Conservation (phyloP, 2,113 vertebrate species). For the Forbesichthys agassizii region DNA sequence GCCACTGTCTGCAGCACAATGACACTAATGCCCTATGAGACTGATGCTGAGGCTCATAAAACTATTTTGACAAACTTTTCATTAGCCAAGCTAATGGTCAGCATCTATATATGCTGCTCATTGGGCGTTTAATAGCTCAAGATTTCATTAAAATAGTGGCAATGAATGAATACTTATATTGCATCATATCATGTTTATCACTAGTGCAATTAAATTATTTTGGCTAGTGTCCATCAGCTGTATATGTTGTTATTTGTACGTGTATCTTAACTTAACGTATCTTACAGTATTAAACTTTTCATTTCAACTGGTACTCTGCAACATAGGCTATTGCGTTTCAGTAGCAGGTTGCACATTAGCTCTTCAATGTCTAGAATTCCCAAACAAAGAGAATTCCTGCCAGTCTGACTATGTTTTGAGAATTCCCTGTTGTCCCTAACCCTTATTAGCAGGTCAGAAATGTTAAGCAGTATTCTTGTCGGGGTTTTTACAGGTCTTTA, state of each 20-base stretch:
- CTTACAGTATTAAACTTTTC: too few species aligned
- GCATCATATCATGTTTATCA: too few species aligned
- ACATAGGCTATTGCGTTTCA: too few species aligned
- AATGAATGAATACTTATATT: too few species aligned
- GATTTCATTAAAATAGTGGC: too few species aligned
- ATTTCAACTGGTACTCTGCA: too few species aligned
- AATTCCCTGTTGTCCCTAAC: conserved; percentile 22
- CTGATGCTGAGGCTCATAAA: not conserved
- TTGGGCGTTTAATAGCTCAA: not conserved
- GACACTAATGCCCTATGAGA: not conserved
- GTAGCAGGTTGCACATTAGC: not conserved
- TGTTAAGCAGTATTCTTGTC: conserved; percentile 37
- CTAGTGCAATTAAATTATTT: too few species aligned
- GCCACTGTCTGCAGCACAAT: not conserved
- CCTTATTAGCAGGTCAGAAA: conserved; percentile 40
- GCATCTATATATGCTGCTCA: not conserved
- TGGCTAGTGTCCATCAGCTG: too few species aligned
- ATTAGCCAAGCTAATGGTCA: not conserved
- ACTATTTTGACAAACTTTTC: not conserved
- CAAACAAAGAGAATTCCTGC: not conserved
- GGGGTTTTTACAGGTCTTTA: conserved; percentile 9
- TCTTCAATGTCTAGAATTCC: not conserved
- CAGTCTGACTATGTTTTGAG: conserved; percentile 12
- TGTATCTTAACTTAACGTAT: too few species aligned
- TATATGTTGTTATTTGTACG: too few species aligned